Conservation (phyloP, 1,140 invertebrate species). For the Ladona fulva region DNA sequence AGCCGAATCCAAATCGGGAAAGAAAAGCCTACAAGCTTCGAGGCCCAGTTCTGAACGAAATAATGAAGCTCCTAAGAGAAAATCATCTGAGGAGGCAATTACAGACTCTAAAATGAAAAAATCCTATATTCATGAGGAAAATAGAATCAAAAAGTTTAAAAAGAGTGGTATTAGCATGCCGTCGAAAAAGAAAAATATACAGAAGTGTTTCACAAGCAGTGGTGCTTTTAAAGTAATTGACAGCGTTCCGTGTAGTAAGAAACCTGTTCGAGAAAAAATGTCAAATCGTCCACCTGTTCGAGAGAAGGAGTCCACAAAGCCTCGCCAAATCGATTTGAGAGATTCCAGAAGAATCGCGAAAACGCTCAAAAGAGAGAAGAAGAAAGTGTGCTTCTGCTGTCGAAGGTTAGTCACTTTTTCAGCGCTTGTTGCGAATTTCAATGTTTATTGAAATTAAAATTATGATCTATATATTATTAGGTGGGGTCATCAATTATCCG, state of each 20-base stretch:
- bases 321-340: too few relatives aligned
- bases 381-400: slow-evolving; percentile 54
- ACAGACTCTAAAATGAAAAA: too few relatives aligned
- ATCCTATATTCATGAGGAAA: too few relatives aligned
- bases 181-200: not conserved
- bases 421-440: not conserved
- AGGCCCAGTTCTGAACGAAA: not conserved
- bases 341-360: slow-evolving; percentile 64
- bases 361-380: slow-evolving; percentile 51
- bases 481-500: slow-evolving; percentile 38
- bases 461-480: not conserved
- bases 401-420: not conserved
- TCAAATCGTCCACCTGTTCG: not conserved
- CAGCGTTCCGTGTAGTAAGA: not conserved
- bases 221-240: not conserved
- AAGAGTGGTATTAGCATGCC: too few relatives aligned
- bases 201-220: not conserved
- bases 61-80: not conserved
- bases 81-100: too few relatives aligned
- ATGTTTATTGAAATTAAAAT: not conserved
- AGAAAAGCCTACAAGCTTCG: not conserved
- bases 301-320: too few relatives aligned
- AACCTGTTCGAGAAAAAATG: not conserved
- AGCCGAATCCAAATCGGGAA: not conserved
- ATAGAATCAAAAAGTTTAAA: too few relatives aligned